These are phyloP conservation scores for Malurus cyaneus DNA, from an alignment of 2,113 vertebrate species.

Conservation along the genomic window DNA sequence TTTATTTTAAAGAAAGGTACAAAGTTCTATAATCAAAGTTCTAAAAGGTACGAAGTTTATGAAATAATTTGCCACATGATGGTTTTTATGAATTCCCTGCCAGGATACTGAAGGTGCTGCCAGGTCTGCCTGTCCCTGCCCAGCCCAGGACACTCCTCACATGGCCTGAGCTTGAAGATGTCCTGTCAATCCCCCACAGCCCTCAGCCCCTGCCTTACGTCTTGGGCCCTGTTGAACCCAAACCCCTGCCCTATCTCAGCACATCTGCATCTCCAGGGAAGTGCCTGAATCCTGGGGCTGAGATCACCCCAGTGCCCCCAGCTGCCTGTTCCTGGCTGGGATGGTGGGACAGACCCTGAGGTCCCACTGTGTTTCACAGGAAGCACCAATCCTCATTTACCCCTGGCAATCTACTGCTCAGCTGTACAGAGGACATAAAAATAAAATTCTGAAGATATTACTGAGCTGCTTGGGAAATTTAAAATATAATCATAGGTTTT, in stretches of 20 bases:
- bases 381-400: not conserved
- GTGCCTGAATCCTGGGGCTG: not conserved
- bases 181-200: too few relatives aligned
- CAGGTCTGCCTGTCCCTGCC: not conserved
- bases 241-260: not conserved
- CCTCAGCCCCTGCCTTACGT: accelerated
- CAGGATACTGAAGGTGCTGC: not conserved
- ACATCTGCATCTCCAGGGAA: not conserved
- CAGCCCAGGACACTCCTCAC: not conserved
- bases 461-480: not conserved
- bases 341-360: accelerated
- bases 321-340: not conserved
- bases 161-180: not conserved
- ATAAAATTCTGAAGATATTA: not conserved
- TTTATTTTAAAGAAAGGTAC: not conserved
- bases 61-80: accelerated
- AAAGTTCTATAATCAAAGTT: not conserved
- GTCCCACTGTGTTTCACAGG: not conserved
- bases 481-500: not conserved
- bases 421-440: not conserved
- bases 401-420: not conserved
- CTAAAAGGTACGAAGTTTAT: not conserved
- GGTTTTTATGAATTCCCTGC: not conserved
- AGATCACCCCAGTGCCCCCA: accelerated
- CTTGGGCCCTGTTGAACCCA: not conserved